These are phyloP conservation scores for Eupithecia inturbata DNA, from an alignment of 2,888 invertebrate genomes.

Conservation along the genomic window DNA sequence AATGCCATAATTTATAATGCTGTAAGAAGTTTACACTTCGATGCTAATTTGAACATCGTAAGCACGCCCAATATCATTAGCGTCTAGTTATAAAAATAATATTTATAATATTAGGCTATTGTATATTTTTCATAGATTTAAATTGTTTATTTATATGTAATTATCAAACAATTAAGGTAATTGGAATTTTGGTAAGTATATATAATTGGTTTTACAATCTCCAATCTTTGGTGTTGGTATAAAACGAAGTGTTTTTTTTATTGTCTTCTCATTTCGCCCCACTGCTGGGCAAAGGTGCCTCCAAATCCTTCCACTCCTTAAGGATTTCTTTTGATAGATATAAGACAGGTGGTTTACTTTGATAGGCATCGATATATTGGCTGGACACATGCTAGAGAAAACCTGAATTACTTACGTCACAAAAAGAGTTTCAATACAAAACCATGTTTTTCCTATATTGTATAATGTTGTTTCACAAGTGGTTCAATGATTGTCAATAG, in stretches of 20 bases:
- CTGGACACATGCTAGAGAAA: not conserved
- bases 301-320: not conserved
- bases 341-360: too few relatives aligned
- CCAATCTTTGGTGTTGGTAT: too few relatives aligned
- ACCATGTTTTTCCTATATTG: not conserved
- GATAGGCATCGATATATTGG: not conserved
- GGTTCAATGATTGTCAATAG: constrained; percentile 5
- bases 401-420: not conserved
- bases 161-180: too few relatives aligned
- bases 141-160: too few relatives aligned
- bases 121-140: too few relatives aligned
- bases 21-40: constrained; percentile 15
- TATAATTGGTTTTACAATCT: not conserved
- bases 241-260: not conserved
- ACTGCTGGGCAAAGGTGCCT: not conserved
- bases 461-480: not conserved
- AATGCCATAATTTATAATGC: constrained; percentile 12
- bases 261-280: not conserved
- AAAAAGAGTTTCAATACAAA: not conserved
- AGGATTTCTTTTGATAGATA: too few relatives aligned
- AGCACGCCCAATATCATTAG: constrained; percentile 10
- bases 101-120: too few relatives aligned
- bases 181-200: not conserved
- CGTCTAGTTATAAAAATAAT: not conserved
- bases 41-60: constrained; percentile 28